Conservation (phyloP, 2,113 vertebrate species). For the Cygnus atratus region DNA sequence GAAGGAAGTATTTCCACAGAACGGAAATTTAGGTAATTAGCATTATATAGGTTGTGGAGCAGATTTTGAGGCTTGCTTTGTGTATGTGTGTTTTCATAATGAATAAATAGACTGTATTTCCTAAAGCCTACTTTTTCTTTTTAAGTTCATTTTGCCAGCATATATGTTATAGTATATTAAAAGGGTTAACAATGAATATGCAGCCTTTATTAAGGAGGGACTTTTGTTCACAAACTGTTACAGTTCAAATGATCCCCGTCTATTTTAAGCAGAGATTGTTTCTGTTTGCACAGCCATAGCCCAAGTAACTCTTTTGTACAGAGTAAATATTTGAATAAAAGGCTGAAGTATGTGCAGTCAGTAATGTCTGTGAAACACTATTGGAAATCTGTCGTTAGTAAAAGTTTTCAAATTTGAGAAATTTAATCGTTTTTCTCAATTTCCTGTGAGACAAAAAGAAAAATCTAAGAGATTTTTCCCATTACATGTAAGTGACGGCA, state of each 20-base stretch:
- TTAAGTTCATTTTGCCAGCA: constrained; percentile 11
- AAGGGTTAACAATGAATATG: neutral
- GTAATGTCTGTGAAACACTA: constrained; percentile 20
- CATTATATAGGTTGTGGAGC: neutral
- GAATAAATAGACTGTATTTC: constrained; percentile 28
- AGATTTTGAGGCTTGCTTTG: neutral
- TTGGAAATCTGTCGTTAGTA: constrained; percentile 22
- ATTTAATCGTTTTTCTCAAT: constrained; percentile 47
- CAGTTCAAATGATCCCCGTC: neutral
- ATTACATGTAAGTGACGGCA: constrained; percentile 32
- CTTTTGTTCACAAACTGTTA: neutral
- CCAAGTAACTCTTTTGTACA: neutral
- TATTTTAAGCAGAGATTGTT: constrained; percentile 28
- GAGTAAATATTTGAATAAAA: constrained; percentile 20
- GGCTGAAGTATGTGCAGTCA: neutral
- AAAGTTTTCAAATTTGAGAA: constrained; percentile 38
- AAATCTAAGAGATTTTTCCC: neutral
- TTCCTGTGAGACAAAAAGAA: constrained; percentile 43
- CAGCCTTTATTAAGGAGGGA: neutral
- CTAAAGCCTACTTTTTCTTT: neutral
- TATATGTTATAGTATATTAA: neutral
- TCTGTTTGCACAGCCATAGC: neutral
- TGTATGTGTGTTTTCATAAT: neutral
- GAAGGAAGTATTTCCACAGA: neutral
- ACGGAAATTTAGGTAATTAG: constrained; percentile 13